Percentiles rank a stretch among this genome's conserved stretches.
Conservation (phyloP, 2,888 invertebrate species). For the Brachynemurus nebulosus region DNA sequence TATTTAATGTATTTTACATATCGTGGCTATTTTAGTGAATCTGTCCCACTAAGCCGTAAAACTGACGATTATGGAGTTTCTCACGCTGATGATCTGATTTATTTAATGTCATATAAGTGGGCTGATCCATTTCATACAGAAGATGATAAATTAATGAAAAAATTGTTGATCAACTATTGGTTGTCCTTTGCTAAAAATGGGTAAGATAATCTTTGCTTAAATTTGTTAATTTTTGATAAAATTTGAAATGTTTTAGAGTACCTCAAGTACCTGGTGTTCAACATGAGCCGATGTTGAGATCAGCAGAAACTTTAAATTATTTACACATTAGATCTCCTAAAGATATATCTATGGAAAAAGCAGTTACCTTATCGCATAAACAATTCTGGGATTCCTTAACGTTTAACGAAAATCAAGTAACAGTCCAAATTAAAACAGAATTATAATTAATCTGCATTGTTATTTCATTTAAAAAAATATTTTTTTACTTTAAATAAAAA, state of each 20-base stretch:
- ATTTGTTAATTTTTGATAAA: background rate
- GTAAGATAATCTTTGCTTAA: conserved; percentile 29
- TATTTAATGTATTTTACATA: conserved; percentile 51
- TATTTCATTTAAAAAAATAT: no score
- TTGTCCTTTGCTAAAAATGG: conserved; percentile 42
- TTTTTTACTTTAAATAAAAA: no score
- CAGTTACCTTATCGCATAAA: conserved; percentile 37
- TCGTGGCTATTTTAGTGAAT: conserved; percentile 31
- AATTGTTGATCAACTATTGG: conserved; percentile 39
- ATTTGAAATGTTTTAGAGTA: no score
- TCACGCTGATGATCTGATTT: conserved; percentile 46
- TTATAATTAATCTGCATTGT: no score
- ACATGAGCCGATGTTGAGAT: conserved; percentile 37
- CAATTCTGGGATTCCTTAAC: conserved; percentile 47
- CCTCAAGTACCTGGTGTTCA: no score
- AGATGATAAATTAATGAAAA: conserved; percentile 37
- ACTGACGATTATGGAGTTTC: conserved; percentile 35
- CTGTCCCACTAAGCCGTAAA: conserved; percentile 1
- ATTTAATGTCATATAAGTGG: conserved; percentile 33
- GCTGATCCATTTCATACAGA: conserved; percentile 21
- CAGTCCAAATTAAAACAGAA: conserved; percentile 30
- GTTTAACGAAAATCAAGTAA: conserved; percentile 43
- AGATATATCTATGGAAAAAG: conserved; percentile 31
- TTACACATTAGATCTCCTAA: conserved; percentile 38
- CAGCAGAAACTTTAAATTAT: conserved; percentile 33